Conservation (phyloP, 2,113 vertebrate species). For the Paralichthys olivaceus region DNA sequence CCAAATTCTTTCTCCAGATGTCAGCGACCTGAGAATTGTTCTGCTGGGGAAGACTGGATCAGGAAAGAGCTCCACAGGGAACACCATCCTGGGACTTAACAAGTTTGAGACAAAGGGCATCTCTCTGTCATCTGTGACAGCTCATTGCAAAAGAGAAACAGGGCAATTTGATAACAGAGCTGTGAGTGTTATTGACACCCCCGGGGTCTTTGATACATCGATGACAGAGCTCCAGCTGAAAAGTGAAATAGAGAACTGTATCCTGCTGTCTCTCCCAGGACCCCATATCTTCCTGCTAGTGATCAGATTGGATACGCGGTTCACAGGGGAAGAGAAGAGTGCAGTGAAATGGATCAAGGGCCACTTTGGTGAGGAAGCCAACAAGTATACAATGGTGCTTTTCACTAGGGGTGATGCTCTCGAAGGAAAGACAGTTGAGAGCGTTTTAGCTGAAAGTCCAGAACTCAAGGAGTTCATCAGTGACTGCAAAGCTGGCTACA, state of each 20-base stretch:
- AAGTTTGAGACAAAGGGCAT: slow-evolving; percentile 18
- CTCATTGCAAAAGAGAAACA: neutral
- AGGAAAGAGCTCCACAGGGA: slow-evolving; percentile 70
- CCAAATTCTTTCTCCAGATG: neutral
- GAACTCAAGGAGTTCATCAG: slow-evolving; percentile 5
- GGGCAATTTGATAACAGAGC: slow-evolving; percentile 5
- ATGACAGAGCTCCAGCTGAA: neutral
- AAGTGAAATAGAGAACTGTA: slow-evolving; percentile 58
- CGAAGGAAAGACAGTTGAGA: neutral
- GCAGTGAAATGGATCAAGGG: slow-evolving; percentile 47
- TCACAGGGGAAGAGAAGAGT: slow-evolving; percentile 51
- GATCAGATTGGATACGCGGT: slow-evolving; percentile 34
- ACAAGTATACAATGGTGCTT: slow-evolving; percentile 47
- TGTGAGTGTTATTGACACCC: slow-evolving; percentile 70
- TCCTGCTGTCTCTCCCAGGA: slow-evolving; percentile 61
- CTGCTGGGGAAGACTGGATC: slow-evolving; percentile 68
- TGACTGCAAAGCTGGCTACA: slow-evolving; percentile 22
- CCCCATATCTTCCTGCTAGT: slow-evolving; percentile 72
- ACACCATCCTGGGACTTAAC: slow-evolving; percentile 60
- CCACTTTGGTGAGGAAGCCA: slow-evolving; percentile 56
- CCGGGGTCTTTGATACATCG: slow-evolving; percentile 69
- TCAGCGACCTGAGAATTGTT: slow-evolving; percentile 43
- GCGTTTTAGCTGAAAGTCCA: neutral
- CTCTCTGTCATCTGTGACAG: neutral
- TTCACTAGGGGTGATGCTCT: slow-evolving; percentile 46